phyloP scores from a whole-genome alignment of 2,113 vertebrate species.

The Phalacrocorax carbo region DNA sequence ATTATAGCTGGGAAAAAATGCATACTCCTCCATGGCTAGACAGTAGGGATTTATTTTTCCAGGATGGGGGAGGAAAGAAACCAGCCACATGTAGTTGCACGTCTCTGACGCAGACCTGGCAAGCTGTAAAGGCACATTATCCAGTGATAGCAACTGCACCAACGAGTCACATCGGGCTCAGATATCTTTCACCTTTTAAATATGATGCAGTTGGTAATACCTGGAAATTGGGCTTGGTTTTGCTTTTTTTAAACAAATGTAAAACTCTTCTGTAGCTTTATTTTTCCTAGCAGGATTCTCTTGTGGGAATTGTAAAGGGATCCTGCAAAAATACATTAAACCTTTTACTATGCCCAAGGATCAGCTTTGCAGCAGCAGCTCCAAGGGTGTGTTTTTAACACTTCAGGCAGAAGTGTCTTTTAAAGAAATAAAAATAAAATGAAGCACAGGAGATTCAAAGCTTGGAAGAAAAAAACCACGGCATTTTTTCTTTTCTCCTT shows the following conservation, averaged over 20 bases:
- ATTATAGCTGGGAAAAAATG: background rate
- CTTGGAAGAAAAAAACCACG: background rate
- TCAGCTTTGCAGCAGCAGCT: background rate
- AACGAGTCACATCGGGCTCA: background rate
- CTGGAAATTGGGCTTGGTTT: background rate
- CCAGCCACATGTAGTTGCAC: background rate
- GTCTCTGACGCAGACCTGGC: background rate
- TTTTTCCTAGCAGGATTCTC: background rate
- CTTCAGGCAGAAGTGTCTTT: background rate
- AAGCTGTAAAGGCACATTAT: background rate
- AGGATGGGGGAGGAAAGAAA: background rate
- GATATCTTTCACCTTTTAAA: background rate
- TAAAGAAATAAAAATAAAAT: background rate
- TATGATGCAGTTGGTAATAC: background rate
- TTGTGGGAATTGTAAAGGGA: conserved; percentile 11
- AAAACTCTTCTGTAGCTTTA: background rate
- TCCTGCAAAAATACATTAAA: conserved; percentile 32
- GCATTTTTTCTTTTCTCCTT: background rate
- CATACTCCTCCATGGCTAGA: background rate
- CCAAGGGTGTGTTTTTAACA: conserved; percentile 34
- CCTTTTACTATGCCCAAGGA: background rate
- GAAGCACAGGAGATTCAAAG: background rate
- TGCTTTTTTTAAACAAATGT: background rate
- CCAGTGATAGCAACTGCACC: background rate
- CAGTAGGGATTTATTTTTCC: conserved; percentile 18